phyloP scores from a whole-genome alignment of 1,140 invertebrate genomes.

The Rhizoglyphus robini region DNA sequence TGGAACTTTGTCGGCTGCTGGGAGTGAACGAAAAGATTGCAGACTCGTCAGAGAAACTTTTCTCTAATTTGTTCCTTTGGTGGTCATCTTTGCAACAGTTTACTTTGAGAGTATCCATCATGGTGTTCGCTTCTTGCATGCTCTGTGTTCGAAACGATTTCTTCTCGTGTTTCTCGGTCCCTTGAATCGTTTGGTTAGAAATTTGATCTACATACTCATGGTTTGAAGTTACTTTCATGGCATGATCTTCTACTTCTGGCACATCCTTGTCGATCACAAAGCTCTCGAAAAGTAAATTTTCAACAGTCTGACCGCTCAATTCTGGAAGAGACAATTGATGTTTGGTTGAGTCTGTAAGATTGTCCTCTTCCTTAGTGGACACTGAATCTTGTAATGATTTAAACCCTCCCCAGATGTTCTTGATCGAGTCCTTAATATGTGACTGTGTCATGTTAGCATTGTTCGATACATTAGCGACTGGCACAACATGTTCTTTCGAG shows the following conservation, averaged over 20 bases:
- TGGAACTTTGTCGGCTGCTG: conserved; percentile 28
- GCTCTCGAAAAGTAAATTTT: too few species aligned
- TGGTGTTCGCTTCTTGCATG: conserved; percentile 7
- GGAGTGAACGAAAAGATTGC: conserved; percentile 28
- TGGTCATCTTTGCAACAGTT: not conserved
- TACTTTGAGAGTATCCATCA: not conserved
- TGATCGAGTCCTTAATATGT: not conserved
- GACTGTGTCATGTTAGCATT: not conserved
- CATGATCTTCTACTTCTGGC: too few species aligned
- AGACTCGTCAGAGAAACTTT: conserved; percentile 29
- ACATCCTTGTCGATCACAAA: too few species aligned
- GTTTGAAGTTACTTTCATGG: not conserved
- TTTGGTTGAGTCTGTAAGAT: not conserved
- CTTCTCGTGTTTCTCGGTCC: not conserved
- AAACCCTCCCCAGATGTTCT: conserved; percentile 5
- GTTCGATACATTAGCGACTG: not conserved
- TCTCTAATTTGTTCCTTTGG: conserved; percentile 7
- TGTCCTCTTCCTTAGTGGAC: not conserved
- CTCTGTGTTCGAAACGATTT: not conserved
- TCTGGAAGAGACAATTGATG: not conserved
- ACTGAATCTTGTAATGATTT: conserved; percentile 9
- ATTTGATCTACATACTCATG: not conserved
- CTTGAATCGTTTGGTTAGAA: not conserved
- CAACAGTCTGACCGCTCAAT: too few species aligned
- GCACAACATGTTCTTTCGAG: conserved; percentile 12